Conservation (phyloP, 2,113 vertebrate genomes). For the Anseranas semipalmata region DNA sequence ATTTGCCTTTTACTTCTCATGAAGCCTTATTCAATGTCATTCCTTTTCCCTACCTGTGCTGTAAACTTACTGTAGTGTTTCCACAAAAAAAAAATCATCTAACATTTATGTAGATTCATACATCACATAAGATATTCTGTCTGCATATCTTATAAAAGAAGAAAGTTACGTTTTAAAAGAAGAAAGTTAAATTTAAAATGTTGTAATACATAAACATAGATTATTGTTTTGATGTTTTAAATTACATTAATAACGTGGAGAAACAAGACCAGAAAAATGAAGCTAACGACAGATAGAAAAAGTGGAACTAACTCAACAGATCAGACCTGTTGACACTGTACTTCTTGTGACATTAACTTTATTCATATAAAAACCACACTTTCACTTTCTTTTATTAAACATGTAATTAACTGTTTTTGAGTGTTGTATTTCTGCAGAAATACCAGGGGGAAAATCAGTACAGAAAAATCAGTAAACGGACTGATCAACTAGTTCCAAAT, state of each 20-base stretch:
- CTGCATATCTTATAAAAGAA: background rate
- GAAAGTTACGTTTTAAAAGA: no score
- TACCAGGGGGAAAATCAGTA: background rate
- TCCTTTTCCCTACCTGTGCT: background rate
- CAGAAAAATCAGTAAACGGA: background rate
- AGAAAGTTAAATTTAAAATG: background rate
- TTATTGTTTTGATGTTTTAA: no score
- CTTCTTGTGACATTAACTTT: background rate
- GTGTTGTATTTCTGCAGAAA: background rate
- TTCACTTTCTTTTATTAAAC: background rate
- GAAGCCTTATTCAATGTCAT: background rate
- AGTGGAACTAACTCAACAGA: background rate
- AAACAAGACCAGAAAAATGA: background rate
- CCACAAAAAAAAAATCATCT: background rate
- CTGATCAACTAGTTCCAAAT: background rate
- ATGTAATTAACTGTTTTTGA: background rate
- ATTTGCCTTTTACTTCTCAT: background rate
- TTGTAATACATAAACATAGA: background rate
- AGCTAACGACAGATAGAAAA: background rate
- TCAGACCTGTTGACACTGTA: background rate
- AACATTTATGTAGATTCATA: background rate
- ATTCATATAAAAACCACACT: background rate
- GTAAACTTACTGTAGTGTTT: background rate
- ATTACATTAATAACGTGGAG: background rate
- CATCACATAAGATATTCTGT: background rate